Evolutionary conservation across 2,888 invertebrate genomes (phyloP).

Genomic region (Tetanocera ferruginea): DNA sequence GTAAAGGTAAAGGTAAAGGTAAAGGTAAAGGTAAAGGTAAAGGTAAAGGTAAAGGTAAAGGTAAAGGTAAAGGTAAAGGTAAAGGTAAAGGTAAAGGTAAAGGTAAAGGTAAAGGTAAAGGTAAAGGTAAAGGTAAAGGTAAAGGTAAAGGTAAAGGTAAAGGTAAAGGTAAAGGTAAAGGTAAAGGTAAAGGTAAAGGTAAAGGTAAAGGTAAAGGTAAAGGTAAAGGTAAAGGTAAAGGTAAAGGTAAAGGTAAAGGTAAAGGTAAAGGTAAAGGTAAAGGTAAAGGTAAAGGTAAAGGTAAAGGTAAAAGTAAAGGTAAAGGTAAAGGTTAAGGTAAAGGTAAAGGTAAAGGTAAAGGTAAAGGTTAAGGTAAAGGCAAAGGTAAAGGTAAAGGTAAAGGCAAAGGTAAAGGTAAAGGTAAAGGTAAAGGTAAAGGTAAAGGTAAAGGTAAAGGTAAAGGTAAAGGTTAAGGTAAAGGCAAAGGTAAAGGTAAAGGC

Average conservation of each 20-base stretch:
- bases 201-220: slow-evolving; percentile 19
- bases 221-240: slow-evolving; percentile 19
- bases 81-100: slow-evolving; percentile 19
- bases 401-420: too few relatives aligned
- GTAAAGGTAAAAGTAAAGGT: too few relatives aligned
- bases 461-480: too few relatives aligned
- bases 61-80: slow-evolving; percentile 17
- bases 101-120: slow-evolving; percentile 19
- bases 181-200: slow-evolving; percentile 17
- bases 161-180: slow-evolving; percentile 19
- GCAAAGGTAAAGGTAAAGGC: too few relatives aligned
- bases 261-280: slow-evolving; percentile 19
- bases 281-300: slow-evolving; percentile 19
- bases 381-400: too few relatives aligned
- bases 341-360: too few relatives aligned
- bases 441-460: too few relatives aligned
- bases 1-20: neutral
- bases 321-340: too few relatives aligned
- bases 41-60: slow-evolving; percentile 19
- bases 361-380: too few relatives aligned
- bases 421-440: too few relatives aligned
- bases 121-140: slow-evolving; percentile 17
- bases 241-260: slow-evolving; percentile 17
- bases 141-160: slow-evolving; percentile 19
- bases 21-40: slow-evolving; percentile 3